Percentiles rank a stretch among this genome's conserved stretches.
Evolutionary conservation across 2,888 invertebrate species (phyloP).

Genomic region (Caradrina clavipalpis): DNA sequence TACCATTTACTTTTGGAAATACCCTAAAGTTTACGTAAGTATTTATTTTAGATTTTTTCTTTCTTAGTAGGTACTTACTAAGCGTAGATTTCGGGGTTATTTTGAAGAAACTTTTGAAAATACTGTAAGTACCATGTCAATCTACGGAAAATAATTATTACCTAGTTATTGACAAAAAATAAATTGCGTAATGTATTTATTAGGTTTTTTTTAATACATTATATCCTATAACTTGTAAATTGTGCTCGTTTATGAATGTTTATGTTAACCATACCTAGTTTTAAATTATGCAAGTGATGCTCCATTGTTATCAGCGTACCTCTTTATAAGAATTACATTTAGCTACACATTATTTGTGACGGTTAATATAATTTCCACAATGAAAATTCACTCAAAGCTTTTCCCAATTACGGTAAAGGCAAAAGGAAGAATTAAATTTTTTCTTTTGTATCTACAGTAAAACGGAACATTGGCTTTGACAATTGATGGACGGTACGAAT

Average conservation of each 20-base stretch:
- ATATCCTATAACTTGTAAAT: too few species aligned
- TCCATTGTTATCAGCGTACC: background rate
- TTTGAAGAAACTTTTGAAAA: background rate
- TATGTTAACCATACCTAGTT: background rate
- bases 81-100: background rate
- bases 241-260: too few species aligned
- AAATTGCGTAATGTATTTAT: too few species aligned
- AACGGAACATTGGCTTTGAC: slow-evolving; percentile 5
- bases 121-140: background rate
- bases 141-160: too few species aligned
- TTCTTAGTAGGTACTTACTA: background rate
- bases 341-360: background rate
- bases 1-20: slow-evolving; percentile 26
- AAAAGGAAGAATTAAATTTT: background rate
- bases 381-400: background rate
- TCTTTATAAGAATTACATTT: background rate
- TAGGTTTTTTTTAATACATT: too few species aligned
- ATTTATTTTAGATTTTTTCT: slow-evolving; percentile 15
- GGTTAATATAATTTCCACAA: background rate
- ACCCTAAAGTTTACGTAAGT: slow-evolving; percentile 23
- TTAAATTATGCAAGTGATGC: background rate
- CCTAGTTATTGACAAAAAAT: too few species aligned
- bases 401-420: background rate
- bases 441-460: background rate
- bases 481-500: background rate